Conservation (phyloP, 2,797 vertebrate species). For the Poecilia velifera region DNA sequence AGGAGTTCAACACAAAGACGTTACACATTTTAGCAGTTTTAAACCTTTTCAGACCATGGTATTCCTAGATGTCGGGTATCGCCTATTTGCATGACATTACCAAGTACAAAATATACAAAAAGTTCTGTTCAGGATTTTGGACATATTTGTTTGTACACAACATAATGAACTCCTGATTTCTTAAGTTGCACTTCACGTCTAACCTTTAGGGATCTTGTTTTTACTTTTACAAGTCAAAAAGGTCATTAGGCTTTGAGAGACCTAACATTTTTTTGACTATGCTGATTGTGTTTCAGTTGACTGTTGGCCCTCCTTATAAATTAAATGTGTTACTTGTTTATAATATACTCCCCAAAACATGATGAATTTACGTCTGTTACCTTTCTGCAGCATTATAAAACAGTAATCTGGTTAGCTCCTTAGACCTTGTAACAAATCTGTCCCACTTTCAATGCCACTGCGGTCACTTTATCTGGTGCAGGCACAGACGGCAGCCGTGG, state of each 20-base stretch:
- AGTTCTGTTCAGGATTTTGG: neutral
- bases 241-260: neutral
- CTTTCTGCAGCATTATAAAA: neutral
- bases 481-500: neutral
- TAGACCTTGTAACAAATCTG: neutral
- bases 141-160: neutral
- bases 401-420: neutral
- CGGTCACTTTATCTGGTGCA: neutral
- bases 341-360: neutral
- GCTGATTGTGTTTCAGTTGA: neutral
- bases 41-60: neutral
- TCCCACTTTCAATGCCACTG: neutral
- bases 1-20: too few species aligned
- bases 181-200: neutral
- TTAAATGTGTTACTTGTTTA: neutral
- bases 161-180: neutral
- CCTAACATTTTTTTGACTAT: neutral
- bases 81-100: neutral
- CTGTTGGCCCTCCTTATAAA: neutral
- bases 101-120: neutral
- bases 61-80: neutral
- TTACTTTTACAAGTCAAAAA: neutral
- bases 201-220: neutral
- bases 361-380: neutral
- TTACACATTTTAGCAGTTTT: neutral